Evolutionary conservation across 2,113 vertebrate species (phyloP), one percentile per base, ranked within the genome.

Genomic region (Hydropotes inermis): DNA sequence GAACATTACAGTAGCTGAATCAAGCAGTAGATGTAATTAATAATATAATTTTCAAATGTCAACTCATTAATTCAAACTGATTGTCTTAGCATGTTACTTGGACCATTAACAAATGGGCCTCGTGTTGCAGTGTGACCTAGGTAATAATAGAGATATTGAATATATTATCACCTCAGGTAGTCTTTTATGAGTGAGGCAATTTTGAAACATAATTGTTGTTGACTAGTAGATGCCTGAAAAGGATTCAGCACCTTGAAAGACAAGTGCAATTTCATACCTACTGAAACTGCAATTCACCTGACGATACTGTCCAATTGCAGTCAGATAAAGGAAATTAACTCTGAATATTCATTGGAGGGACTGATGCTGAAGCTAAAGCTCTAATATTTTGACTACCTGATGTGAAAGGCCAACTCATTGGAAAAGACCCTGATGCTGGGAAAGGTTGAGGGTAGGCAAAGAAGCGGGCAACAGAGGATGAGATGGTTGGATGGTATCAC

Each of bases 11-110:
- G 70, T n/a, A 50, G 61, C 54, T 33, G 21, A 94, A 84, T 28
- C 47, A 30, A 91, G 67, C 33, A 87, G 6, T 33, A 91, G 67
- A 74, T 81, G 1, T 47, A 84, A 92, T 87, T 92, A 87, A 89
- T 78, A 96, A 74, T 67, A 54, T 67, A 89, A 93, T 92, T 95
- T 70, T 96, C 74, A 76, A 96, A 76, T 47, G 64, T 61, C 88
- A 94, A 54, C 39, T 87, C 52, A 97, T 92, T 97, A 91, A 95
- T 93, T 96, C 82, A 98, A 97, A 50, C 57, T 85, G 91, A 55
- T 67, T 85, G 13, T 21, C 85, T 14, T 28, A 78, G 81, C 90
- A 93, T 90, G 58, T 96, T 91, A 97, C 39, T 57, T 58, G 60
- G 81, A 81, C 88, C 39, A 76, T 76, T 76, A 97, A 94, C 79